These are phyloP conservation scores for Microcebus murinus DNA, from an alignment of 2,113 vertebrate species.

Conservation along the genomic window DNA sequence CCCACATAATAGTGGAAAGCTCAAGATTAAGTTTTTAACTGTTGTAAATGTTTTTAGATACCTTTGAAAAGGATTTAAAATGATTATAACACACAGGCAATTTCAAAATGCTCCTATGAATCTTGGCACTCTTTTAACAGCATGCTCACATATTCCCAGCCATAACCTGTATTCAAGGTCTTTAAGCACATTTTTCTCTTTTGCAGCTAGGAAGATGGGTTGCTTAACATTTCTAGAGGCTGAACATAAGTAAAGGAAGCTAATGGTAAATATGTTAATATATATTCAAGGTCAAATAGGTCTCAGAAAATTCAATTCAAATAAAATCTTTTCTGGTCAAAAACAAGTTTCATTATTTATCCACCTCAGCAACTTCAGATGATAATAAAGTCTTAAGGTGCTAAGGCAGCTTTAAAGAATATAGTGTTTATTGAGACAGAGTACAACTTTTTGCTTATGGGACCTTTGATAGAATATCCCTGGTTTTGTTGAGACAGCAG, in stretches of 20 bases:
- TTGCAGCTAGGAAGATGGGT: conserved; percentile 53
- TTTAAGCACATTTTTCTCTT: background rate
- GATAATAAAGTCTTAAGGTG: conserved; percentile 63
- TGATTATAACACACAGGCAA: conserved; percentile 26
- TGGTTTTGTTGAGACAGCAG: background rate
- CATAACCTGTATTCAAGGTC: background rate
- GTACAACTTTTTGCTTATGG: background rate
- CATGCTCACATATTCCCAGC: background rate
- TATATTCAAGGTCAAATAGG: conserved; percentile 72
- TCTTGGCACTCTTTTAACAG: background rate
- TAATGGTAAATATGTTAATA: conserved; percentile 64
- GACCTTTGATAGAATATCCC: background rate
- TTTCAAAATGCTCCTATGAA: conserved; percentile 43
- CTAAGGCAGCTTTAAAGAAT: conserved; percentile 33
- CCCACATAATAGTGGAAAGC: conserved; percentile 37
- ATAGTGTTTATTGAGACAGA: conserved; percentile 38
- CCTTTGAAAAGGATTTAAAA: conserved; percentile 20
- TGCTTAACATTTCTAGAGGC: conserved; percentile 63
- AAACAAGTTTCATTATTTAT: conserved; percentile 70
- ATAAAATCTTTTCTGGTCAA: conserved; percentile 67
- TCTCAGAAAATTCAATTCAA: conserved; percentile 68
- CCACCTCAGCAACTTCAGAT: conserved; percentile 56
- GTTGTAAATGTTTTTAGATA: conserved; percentile 54
- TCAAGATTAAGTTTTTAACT: conserved; percentile 66
- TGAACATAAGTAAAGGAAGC: conserved; percentile 29